Conservation (phyloP, 2,113 vertebrate species). For the Perca flavescens region DNA sequence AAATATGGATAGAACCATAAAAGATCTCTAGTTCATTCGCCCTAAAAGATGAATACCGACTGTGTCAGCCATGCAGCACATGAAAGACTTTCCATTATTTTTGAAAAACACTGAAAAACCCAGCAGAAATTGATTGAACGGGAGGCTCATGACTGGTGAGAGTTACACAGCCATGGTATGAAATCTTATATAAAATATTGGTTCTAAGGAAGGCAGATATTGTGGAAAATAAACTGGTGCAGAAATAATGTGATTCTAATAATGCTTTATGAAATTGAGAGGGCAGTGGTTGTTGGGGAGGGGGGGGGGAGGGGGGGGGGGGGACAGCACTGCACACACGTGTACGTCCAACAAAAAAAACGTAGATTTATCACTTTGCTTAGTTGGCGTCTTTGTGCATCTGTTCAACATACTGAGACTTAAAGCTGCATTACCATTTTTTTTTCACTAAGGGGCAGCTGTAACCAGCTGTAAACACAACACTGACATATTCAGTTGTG, state of each 20-base stretch:
- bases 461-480: background rate
- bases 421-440: background rate
- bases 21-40: slow-evolving; percentile 39
- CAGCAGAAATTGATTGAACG: slow-evolving; percentile 42
- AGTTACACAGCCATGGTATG: slow-evolving; percentile 37
- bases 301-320: too few species aligned
- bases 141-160: slow-evolving; percentile 26
- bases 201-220: slow-evolving; percentile 12
- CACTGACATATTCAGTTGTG: background rate
- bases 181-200: slow-evolving; percentile 50
- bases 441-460: background rate
- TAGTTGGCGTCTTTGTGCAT: background rate
- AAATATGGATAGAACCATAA: slow-evolving; percentile 31
- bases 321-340: background rate
- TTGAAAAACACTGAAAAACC: slow-evolving; percentile 56
- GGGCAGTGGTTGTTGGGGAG: background rate
- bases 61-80: slow-evolving; percentile 58
- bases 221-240: slow-evolving; percentile 33
- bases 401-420: background rate
- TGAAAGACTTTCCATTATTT: slow-evolving; percentile 67
- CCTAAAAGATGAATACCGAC: slow-evolving; percentile 48
- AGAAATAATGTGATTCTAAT: slow-evolving; percentile 44
- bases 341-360: background rate
- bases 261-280: slow-evolving; percentile 13
- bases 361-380: background rate